phyloP scores from a whole-genome alignment of 2,113 vertebrate species.

The Prolemur simus region DNA sequence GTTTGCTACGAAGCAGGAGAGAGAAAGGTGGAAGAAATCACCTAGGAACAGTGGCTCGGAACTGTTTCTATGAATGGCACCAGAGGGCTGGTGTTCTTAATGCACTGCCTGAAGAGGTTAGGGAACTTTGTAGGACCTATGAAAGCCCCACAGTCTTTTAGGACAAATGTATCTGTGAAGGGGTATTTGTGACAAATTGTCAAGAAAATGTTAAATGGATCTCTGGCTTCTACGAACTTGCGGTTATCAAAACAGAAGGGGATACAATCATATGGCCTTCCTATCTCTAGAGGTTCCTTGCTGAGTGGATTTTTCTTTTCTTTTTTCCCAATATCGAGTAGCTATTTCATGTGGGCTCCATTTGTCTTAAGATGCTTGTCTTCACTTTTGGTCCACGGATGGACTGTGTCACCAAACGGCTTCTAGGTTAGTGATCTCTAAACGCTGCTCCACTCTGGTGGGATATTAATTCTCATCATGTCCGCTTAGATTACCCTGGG shows the following conservation, averaged over 20 bases:
- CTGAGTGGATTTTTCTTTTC: not conserved
- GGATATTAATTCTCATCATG: not conserved
- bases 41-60: not conserved
- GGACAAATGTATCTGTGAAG: not conserved
- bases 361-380: conserved; percentile 21
- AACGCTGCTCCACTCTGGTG: not conserved
- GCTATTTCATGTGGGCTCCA: not conserved
- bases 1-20: not conserved
- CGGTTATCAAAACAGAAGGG: not conserved
- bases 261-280: not conserved
- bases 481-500: not conserved
- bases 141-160: not conserved
- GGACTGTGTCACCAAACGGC: not conserved
- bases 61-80: not conserved
- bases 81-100: not conserved
- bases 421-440: conserved; percentile 11
- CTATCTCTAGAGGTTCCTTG: not conserved
- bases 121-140: not conserved
- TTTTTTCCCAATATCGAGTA: not conserved
- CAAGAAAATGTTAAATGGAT: not conserved
- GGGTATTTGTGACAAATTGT: not conserved
- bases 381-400: not conserved
- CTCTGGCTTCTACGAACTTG: not conserved
- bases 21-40: not conserved
- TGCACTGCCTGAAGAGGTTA: not conserved